A percentile compares a stretch with the other conserved stretches of the same genome.
These are phyloP conservation scores for Procapra przewalskii DNA, from an alignment of 2,113 vertebrate species.

Conservation along the genomic window DNA sequence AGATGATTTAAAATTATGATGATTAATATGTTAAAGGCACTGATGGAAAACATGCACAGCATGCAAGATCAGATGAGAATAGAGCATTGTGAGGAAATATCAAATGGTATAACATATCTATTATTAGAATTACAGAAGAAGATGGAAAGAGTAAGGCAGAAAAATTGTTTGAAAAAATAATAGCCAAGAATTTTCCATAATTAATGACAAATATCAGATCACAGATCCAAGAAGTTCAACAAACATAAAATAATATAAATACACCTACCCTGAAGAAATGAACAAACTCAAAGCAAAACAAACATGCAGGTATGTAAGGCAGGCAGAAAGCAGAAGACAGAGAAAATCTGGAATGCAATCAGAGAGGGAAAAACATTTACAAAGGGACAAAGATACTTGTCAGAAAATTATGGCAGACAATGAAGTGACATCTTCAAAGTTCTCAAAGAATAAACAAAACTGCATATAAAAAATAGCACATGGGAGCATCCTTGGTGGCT, in stretches of 20 bases:
- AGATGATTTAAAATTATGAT: neutral
- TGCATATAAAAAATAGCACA: neutral
- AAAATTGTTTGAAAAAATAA: neutral
- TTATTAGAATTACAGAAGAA: neutral
- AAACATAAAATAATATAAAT: neutral
- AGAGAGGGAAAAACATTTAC: neutral
- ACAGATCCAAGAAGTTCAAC: neutral
- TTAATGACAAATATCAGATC: neutral
- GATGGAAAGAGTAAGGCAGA: neutral
- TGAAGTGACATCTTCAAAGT: neutral
- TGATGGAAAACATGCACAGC: neutral
- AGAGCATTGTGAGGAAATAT: neutral
- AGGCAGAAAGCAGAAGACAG: neutral
- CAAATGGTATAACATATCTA: neutral
- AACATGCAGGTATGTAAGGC: neutral
- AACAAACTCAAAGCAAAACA: neutral
- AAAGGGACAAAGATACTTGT: neutral
- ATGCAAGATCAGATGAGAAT: neutral
- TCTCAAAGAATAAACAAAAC: neutral
- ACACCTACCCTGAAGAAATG: neutral
- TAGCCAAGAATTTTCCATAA: neutral
- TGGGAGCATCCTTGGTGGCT: no score
- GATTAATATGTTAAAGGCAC: neutral
- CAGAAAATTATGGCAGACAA: neutral
- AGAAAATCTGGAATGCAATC: neutral